A percentile compares a stretch with the other conserved stretches of the same genome.
phyloP scores from a whole-genome alignment of 2,113 vertebrate genomes.

The Austrofundulus limnaeus region DNA sequence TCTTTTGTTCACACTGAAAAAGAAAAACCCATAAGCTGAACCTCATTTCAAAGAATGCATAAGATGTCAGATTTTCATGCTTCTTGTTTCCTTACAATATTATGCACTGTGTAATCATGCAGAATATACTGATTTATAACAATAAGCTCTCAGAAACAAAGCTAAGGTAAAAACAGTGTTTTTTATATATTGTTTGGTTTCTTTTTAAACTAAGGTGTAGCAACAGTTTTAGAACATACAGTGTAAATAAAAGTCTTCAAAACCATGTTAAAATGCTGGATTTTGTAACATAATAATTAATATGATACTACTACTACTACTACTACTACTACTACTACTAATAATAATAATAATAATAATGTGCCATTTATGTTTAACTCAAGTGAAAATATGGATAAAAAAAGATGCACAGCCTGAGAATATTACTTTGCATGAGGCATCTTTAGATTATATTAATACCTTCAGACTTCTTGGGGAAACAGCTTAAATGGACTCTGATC shows the following conservation, averaged over 20 bases:
- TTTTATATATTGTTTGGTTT: not conserved
- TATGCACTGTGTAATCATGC: slow-evolving; percentile 20
- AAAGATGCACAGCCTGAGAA: too few relatives aligned
- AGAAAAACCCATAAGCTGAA: slow-evolving; percentile 8
- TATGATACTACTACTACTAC: too few relatives aligned
- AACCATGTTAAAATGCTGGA: not conserved
- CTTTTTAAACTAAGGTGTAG: not conserved
- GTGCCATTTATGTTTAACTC: too few relatives aligned
- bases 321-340: too few relatives aligned
- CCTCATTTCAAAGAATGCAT: not conserved
- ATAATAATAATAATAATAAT: too few relatives aligned
- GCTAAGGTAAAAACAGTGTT: not conserved
- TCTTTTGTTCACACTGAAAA: slow-evolving; percentile 42
- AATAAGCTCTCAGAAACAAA: slow-evolving; percentile 12
- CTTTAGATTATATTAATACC: too few relatives aligned
- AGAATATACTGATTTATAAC: slow-evolving; percentile 10
- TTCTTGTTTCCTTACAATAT: slow-evolving; percentile 1
- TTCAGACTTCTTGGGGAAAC: too few relatives aligned
- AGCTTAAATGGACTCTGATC: too few relatives aligned
- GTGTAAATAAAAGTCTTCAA: too few relatives aligned
- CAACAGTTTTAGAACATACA: not conserved
- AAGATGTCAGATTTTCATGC: slow-evolving; percentile 6
- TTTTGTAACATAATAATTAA: too few relatives aligned
- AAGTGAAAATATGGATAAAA: too few relatives aligned
- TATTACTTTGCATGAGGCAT: too few relatives aligned